A percentile compares a stretch with the other conserved stretches of the same genome.
These are phyloP conservation scores for Scaptomyza cyrtandrae DNA, from an alignment of 2,888 invertebrate genomes.

Conservation along the genomic window DNA sequence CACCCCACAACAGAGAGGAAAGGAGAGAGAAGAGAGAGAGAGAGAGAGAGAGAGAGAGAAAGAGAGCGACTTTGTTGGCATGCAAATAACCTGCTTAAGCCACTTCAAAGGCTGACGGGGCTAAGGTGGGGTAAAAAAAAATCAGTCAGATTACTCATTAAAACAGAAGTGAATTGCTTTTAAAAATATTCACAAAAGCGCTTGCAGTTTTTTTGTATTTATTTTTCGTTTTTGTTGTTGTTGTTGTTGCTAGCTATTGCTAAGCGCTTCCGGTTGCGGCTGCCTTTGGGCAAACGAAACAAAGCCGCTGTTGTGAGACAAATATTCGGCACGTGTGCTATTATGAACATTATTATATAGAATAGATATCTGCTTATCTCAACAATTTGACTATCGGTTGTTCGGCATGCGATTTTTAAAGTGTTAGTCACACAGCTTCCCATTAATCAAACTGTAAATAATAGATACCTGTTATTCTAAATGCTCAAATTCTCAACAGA, in stretches of 20 bases:
- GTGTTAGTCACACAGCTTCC: neutral
- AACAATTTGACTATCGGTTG: neutral
- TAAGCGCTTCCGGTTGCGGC: slow-evolving; percentile 33
- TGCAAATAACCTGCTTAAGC: slow-evolving; percentile 71
- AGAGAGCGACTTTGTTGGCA: slow-evolving; percentile 53
- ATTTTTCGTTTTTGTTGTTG: slow-evolving; percentile 20
- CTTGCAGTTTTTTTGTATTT: slow-evolving; percentile 30
- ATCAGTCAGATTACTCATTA: slow-evolving; percentile 50
- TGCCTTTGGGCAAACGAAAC: slow-evolving; percentile 2
- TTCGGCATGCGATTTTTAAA: neutral
- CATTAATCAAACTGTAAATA: neutral
- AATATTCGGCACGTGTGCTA: slow-evolving; percentile 21
- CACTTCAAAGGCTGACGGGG: slow-evolving; percentile 1
- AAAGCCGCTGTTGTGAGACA: neutral
- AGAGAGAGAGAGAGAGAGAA: neutral
- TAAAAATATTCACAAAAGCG: slow-evolving; percentile 63
- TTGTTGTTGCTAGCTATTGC: slow-evolving; percentile 15
- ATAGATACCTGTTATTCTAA: neutral
- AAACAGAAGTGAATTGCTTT: slow-evolving; percentile 52
- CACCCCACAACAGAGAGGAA: neutral
- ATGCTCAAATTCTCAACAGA: neutral
- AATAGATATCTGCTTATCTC: slow-evolving; percentile 2
- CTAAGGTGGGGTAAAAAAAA: slow-evolving; percentile 4
- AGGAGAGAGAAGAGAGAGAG: neutral
- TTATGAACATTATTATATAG: neutral